Base-by-base conservation (phyloP, 1,140 invertebrate species). In the honey bee (Apis mellifera) region DNA sequence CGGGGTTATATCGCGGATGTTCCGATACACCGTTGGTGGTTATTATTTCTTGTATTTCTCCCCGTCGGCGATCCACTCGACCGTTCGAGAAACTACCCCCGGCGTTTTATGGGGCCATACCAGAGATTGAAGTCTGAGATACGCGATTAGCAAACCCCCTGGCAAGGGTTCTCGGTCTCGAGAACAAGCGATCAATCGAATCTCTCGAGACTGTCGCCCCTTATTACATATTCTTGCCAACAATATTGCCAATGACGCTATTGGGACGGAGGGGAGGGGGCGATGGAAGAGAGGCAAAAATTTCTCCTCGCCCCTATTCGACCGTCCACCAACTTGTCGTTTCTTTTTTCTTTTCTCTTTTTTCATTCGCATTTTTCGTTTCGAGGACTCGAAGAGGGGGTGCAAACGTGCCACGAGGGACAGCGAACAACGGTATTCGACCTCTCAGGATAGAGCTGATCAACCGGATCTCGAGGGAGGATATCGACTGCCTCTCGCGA, bases 391-490 rank as follows among this genome's bases (percentile, higher is more conserved):
- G 13, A 12, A 23, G 60, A 59, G 55, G 65, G 65, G 26, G 65
- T 11, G 69, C 42, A n/a, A 23, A 17, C 21, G 32, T 32, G 23
- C 50, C 55, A 42, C 32, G 32, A 42, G 32, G 32, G 32, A 42
- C 32, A 42, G 50, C 78, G 69, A 64, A 65, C 69, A 19, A 42
- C 48, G 66, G 26, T 55, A 19, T 64, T 48, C 60, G n/a, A 64
- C 62, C 72, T 81, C 23, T 17, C 2, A 55, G 78, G 79, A 68
- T 81, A 81, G 72, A 77, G 23, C 80, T 82, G 86, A 87, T 88
- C 78, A 85, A 83, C 66, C 86, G 72, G 72, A 79, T 87, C 86
- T 77, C 83, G 19, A 32, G 86, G 72, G 86, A 87, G 26, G 26
- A 60, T 82, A 85, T 87, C 52, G 86, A 79, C 71, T 87, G 78